A percentile compares a stretch with the other conserved stretches of the same genome.
Conservation (phyloP, 1,140 invertebrate genomes). For the Magallana ariakensis region DNA sequence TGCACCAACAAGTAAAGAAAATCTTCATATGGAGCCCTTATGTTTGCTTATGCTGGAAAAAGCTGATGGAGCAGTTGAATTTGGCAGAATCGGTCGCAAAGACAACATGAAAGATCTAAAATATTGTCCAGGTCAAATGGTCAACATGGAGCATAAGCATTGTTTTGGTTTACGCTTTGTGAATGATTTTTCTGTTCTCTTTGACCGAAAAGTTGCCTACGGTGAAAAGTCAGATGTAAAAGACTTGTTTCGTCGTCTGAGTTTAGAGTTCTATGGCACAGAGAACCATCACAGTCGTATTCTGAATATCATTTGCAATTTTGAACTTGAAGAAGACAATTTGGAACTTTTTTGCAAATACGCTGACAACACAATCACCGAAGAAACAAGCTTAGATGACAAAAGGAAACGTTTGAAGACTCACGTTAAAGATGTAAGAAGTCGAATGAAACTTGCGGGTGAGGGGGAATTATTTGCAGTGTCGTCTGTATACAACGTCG, state of each 20-base stretch:
- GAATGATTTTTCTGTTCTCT: background rate
- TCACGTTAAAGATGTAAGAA: background rate
- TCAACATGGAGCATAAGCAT: background rate
- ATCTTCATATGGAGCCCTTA: background rate
- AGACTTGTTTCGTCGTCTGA: conserved; percentile 17
- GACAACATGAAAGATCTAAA: background rate
- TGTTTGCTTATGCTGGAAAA: background rate
- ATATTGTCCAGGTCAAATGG: background rate
- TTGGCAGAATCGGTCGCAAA: background rate
- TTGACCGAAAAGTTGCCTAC: background rate
- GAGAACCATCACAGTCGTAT: background rate
- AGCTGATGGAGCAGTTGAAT: background rate
- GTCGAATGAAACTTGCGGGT: background rate
- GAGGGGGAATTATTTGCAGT: background rate
- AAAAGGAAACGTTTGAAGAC: background rate
- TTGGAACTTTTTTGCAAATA: conserved; percentile 24
- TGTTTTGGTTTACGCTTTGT: background rate
- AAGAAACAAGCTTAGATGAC: background rate
- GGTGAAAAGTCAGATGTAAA: background rate
- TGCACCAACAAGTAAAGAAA: background rate
- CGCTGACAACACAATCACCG: background rate
- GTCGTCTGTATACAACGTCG: conserved; percentile 6
- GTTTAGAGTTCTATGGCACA: conserved; percentile 13
- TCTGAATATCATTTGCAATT: conserved; percentile 24
- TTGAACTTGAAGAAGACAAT: conserved; percentile 33